These are phyloP conservation scores for Halocaridina rubra DNA, from an alignment of 2,888 invertebrate genomes.

Conservation along the genomic window DNA sequence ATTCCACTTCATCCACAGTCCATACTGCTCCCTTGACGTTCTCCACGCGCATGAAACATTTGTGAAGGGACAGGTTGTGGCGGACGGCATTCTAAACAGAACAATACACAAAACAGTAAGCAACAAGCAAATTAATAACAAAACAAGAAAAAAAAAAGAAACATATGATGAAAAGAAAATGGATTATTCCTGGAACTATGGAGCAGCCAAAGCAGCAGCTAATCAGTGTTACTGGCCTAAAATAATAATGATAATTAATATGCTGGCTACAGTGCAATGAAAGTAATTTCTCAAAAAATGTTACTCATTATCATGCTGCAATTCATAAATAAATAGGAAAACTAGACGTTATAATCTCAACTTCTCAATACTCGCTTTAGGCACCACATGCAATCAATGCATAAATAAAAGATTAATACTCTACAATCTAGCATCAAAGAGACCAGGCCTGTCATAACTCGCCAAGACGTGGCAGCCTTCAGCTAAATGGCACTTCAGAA, in stretches of 20 bases:
- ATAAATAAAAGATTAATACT: constrained; percentile 54
- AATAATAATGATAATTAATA: constrained; percentile 55
- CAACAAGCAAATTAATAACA: constrained; percentile 62
- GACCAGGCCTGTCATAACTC: constrained; percentile 57
- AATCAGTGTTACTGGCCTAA: constrained; percentile 60
- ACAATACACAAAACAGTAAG: constrained; percentile 64
- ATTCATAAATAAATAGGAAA: constrained; percentile 49
- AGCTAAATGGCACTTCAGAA: constrained; percentile 23
- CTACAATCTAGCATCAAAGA: constrained; percentile 55
- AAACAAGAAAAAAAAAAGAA: constrained; percentile 54
- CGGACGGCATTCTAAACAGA: constrained; percentile 72
- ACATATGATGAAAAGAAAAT: constrained; percentile 61
- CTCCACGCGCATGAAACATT: constrained; percentile 74
- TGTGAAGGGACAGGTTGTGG: constrained; percentile 73
- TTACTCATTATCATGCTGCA: constrained; percentile 57
- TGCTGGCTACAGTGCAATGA: constrained; percentile 56
- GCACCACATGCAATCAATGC: constrained; percentile 55
- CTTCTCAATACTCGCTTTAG: constrained; percentile 42
- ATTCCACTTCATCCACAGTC: constrained; percentile 74
- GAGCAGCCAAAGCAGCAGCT: constrained; percentile 63
- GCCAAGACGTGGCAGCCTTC: constrained; percentile 54
- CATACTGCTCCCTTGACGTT: constrained; percentile 76
- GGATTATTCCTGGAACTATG: constrained; percentile 60
- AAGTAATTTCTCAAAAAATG: constrained; percentile 46
- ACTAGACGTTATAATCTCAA: constrained; percentile 32